These are phyloP conservation scores for Acropora yongei DNA, from an alignment of 64 coral and sea anemone species.

Conservation along the genomic window DNA sequence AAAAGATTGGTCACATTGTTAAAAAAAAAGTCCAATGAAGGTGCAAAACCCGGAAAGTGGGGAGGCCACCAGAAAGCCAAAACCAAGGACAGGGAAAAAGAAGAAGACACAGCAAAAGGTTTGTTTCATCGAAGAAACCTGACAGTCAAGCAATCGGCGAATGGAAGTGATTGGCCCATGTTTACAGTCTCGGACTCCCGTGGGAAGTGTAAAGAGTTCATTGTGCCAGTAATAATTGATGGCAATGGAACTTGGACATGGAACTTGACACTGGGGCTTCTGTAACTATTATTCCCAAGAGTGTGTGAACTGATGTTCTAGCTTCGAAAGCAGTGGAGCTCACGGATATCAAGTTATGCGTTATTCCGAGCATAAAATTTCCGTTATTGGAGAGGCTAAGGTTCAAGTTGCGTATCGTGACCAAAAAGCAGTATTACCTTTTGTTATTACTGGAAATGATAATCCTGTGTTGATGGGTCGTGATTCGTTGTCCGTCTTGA, in stretches of 20 bases:
- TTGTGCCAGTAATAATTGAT: neutral
- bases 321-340: neutral
- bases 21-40: constrained; percentile 16
- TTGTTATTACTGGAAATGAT: constrained; percentile 32
- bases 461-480: constrained; percentile 8
- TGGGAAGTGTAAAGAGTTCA: neutral
- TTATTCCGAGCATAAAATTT: constrained; percentile 7
- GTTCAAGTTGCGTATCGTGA: constrained; percentile 36
- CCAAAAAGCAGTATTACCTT: neutral
- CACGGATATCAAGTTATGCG: neutral
- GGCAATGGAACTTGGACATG: neutral
- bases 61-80: neutral
- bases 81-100: too few species aligned
- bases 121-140: neutral
- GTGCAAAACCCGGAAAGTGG: constrained; percentile 17
- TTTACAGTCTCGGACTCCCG: constrained; percentile 6
- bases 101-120: constrained; percentile 19
- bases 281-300: constrained; percentile 9
- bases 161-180: neutral
- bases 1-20: constrained; percentile 25
- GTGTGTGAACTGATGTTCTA: neutral
- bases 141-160: neutral
- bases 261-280: neutral
- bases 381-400: neutral
- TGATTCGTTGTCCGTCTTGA: constrained; percentile 10